Evolutionary conservation across 2,888 invertebrate genomes (phyloP).

Genomic region (Machimus rusticus): DNA sequence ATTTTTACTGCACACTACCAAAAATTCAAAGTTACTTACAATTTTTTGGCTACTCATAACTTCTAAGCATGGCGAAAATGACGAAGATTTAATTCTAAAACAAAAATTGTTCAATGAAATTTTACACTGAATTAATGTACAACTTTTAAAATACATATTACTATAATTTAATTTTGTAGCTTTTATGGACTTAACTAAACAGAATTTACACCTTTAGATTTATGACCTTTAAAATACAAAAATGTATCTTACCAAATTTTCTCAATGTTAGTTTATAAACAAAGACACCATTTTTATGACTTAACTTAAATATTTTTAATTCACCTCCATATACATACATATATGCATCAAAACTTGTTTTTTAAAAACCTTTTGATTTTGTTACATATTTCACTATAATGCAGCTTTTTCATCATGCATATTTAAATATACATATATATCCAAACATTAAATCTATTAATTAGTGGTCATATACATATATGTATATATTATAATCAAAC

Average conservation of each 20-base stretch:
- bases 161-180: background rate
- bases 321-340: too few species aligned
- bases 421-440: background rate
- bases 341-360: too few species aligned
- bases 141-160: background rate
- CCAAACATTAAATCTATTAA: too few species aligned
- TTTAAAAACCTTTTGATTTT: too few species aligned
- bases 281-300: background rate
- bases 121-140: background rate
- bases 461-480: too few species aligned
- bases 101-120: background rate
- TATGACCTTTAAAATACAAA: background rate
- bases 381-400: too few species aligned
- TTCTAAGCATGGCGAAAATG: background rate
- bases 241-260: too few species aligned
- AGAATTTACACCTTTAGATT: too few species aligned
- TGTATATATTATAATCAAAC: too few species aligned
- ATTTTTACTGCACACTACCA: background rate
- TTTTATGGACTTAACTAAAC: background rate
- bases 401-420: background rate
- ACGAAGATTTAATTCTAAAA: background rate
- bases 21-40: background rate
- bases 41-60: background rate
- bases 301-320: background rate
- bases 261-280: too few species aligned